phyloP scores from a whole-genome alignment of 2,888 invertebrate species.

The Pherbina coryleti region DNA sequence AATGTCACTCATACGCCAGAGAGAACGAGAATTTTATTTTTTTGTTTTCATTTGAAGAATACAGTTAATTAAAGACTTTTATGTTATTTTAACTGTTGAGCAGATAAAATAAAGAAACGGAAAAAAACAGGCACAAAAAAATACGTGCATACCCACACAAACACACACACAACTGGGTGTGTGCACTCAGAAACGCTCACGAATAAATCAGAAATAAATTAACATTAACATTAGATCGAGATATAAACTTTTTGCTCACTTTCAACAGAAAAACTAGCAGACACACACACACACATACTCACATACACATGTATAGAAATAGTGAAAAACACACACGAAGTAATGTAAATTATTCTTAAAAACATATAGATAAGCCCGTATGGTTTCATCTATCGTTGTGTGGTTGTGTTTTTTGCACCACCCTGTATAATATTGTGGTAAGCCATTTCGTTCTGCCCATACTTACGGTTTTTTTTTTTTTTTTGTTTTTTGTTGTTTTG shows the following conservation, averaged over 20 bases:
- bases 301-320: background rate
- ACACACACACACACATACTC: background rate
- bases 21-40: too few species aligned
- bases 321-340: too few species aligned
- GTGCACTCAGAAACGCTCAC: background rate
- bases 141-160: background rate
- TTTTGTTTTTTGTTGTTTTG: background rate
- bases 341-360: too few species aligned
- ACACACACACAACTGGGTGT: background rate
- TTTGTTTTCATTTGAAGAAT: too few species aligned
- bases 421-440: background rate
- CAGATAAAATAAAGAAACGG: background rate
- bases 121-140: background rate
- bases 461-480: background rate
- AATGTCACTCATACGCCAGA: too few species aligned
- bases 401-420: background rate
- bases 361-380: too few species aligned
- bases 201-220: constrained; percentile 34
- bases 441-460: background rate
- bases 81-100: background rate
- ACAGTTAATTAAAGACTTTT: background rate
- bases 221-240: constrained; percentile 32
- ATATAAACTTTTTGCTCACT: constrained; percentile 21
- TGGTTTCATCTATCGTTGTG: background rate
- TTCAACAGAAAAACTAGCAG: background rate